A percentile compares a stretch with the other conserved stretches of the same genome.
These are phyloP conservation scores for Tyrannus savana DNA, from an alignment of 2,113 vertebrate genomes.

Conservation along the genomic window DNA sequence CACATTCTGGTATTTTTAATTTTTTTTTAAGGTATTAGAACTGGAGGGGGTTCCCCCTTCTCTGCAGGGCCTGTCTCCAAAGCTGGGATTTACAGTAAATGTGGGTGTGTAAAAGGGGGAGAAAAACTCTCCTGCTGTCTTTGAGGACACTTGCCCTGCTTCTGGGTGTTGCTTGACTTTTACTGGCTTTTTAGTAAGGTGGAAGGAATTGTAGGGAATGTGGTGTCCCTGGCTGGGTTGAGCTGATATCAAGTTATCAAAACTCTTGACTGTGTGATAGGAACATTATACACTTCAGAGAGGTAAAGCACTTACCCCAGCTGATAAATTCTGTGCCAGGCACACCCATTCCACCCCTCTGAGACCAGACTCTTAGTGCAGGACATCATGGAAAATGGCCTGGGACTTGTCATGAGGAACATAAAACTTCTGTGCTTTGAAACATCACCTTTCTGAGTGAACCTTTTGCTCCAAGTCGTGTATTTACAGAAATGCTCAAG, in stretches of 20 bases:
- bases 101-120: neutral
- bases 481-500: fast-evolving
- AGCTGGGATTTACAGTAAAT: neutral
- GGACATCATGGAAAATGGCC: neutral
- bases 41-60: fast-evolving
- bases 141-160: neutral
- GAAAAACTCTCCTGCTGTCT: fast-evolving
- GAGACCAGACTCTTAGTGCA: neutral
- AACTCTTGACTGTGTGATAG: neutral
- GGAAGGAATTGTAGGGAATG: neutral
- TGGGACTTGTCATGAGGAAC: neutral
- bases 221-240: neutral
- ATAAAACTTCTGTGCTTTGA: neutral
- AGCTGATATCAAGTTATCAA: neutral
- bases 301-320: neutral
- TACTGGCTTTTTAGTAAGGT: neutral
- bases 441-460: neutral
- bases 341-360: neutral
- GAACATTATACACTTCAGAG: neutral
- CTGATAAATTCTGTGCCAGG: neutral
- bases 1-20: fast-evolving
- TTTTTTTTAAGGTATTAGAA: neutral
- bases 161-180: neutral
- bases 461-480: neutral
- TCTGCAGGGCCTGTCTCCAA: neutral